A percentile compares a stretch with the other conserved stretches of the same genome.
Evolutionary conservation across 2,797 vertebrate genomes (phyloP).

Genomic region (Acanthurus tractus): DNA sequence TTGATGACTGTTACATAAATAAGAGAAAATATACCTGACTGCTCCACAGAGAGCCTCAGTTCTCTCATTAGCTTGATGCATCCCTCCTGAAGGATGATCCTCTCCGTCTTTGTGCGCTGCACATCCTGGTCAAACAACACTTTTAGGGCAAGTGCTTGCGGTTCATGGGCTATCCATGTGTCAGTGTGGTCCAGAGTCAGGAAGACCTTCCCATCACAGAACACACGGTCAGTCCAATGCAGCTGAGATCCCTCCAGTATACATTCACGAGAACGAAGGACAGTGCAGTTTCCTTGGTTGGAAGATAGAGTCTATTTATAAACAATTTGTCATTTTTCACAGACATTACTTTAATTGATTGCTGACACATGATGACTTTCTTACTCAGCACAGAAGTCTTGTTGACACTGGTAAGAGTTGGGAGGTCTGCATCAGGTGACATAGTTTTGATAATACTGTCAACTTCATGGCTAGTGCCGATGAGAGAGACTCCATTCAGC

Average conservation of each 20-base stretch:
- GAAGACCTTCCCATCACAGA: conserved; percentile 67
- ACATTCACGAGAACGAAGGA: conserved; percentile 76
- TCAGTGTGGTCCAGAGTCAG: conserved; percentile 67
- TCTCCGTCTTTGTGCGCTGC: conserved; percentile 42
- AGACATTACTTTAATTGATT: neutral
- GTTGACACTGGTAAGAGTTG: conserved; percentile 16
- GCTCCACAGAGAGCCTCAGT: conserved; percentile 55
- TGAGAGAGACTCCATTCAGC: conserved; percentile 61
- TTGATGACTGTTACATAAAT: neutral
- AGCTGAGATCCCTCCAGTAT: conserved; percentile 67
- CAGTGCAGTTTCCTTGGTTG: conserved; percentile 63
- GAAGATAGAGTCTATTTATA: neutral
- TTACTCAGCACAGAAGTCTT: conserved; percentile 61
- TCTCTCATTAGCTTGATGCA: conserved; percentile 72
- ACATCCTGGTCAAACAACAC: conserved; percentile 54
- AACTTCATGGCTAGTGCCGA: conserved; percentile 43
- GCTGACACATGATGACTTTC: neutral
- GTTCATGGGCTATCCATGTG: conserved; percentile 67
- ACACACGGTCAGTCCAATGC: conserved; percentile 69
- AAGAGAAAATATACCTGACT: conserved; percentile 42
- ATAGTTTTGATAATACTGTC: conserved; percentile 53
- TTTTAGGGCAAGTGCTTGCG: conserved; percentile 63
- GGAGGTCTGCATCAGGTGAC: conserved; percentile 33
- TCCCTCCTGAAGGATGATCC: conserved; percentile 63
- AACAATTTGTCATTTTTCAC: neutral